These are phyloP conservation scores for Cotesia congregata DNA, from an alignment of 2,888 invertebrate species.

Conservation along the genomic window DNA sequence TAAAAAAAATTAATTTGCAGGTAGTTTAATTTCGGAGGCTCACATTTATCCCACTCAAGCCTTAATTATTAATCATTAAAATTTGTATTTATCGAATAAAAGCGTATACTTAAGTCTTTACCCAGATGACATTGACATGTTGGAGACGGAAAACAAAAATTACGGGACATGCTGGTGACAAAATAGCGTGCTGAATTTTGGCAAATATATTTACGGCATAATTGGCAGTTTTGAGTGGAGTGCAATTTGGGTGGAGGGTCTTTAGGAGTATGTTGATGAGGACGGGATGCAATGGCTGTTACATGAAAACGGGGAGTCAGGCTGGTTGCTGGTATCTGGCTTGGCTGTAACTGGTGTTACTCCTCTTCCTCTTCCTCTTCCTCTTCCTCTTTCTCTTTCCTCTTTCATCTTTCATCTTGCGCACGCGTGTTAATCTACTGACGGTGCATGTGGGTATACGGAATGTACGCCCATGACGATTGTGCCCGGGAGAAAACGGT, in stretches of 20 bases:
- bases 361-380: constrained; percentile 58
- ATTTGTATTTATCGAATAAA: not conserved
- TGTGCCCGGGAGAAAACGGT: constrained; percentile 14
- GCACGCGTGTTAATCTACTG: constrained; percentile 48
- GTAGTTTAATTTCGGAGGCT: too few relatives aligned
- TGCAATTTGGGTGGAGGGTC: not conserved
- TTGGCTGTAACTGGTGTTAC: constrained; percentile 55
- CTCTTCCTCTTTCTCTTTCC: not conserved
- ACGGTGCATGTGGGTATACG: not conserved
- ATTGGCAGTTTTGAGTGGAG: not conserved
- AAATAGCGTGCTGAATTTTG: constrained; percentile 25
- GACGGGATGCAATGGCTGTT: constrained; percentile 40
- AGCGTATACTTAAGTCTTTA: constrained; percentile 14
- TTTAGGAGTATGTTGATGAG: not conserved
- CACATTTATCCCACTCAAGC: not conserved
- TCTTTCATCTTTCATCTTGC: not conserved
- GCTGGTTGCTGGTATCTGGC: constrained; percentile 56
- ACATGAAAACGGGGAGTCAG: constrained; percentile 12
- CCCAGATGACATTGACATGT: not conserved
- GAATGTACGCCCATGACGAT: constrained; percentile 15
- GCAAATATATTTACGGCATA: not conserved
- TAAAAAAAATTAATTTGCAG: too few relatives aligned
- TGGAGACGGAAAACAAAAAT: not conserved
- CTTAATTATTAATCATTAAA: not conserved
- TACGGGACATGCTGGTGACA: constrained; percentile 36